Base-by-base conservation (phyloP, 2,113 vertebrate species). In the Bos javanicus region DNA sequence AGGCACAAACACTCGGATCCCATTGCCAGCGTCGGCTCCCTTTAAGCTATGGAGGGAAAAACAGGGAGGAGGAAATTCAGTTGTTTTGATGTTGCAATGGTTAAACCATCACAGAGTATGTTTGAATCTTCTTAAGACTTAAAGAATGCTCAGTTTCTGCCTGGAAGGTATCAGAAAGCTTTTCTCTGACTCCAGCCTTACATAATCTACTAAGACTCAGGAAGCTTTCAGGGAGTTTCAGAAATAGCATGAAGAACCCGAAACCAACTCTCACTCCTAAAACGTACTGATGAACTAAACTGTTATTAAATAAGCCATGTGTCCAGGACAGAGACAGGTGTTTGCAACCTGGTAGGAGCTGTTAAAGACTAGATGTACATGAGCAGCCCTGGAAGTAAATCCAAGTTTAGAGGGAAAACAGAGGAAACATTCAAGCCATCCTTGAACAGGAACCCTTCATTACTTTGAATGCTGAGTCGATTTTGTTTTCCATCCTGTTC, bases 1-100 rank as follows among this genome's bases (percentile, higher is more conserved):
- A 11, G 99, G 99, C 92, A 99, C 98, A 98, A 99, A 99, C 74
- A 99, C 99, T 39, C 99, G 98, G 98, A 99, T 99, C 86, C 99
- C 99, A 88, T 99, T 99, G 85, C 99, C 99, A 11, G 99, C 99
- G 71, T 99, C 99, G 56, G 99, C 99, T 88, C 99, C 99, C 80
- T 99, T 99, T 98, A 99, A 99, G 82, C 99, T 99, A 98, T 3
- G 78, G 93, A 98, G 50, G 95, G 94, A 87, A 94, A 97, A 82
- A 95, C n/a, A n/a, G 2, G 33, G 76, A 26, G 1, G 1, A 81
- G 23, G 26, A 67, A 30, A 86, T 87, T 88, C 60, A 96, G 91
- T 78, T 83, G 15, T 86, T 83, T 52, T 94, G 15, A 39, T 14
- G 21, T 64, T 84, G 83, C 23, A 54, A 7, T 46, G 19, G 56